A percentile compares a stretch with the other conserved stretches of the same genome.
These are phyloP conservation scores for Atta cephalotes DNA, from an alignment of 1,140 invertebrate species.

Conservation along the genomic window DNA sequence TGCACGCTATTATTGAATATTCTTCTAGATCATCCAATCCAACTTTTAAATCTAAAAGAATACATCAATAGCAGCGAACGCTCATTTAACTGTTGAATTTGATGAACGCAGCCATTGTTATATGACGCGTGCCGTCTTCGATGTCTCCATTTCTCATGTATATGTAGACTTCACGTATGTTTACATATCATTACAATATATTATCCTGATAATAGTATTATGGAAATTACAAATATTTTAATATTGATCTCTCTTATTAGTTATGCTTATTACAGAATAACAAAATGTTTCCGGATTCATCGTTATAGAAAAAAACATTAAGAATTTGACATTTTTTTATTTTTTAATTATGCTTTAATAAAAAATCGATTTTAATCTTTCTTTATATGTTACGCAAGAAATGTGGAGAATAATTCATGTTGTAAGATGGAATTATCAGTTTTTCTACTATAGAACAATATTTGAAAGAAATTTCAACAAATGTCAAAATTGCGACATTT, in stretches of 20 bases:
- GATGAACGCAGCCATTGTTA: background rate
- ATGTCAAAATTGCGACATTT: background rate
- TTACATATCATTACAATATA: slow-evolving; percentile 6
- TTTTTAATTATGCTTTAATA: background rate
- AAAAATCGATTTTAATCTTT: background rate
- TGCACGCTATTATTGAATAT: no score
- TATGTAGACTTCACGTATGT: background rate
- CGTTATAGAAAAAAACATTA: background rate
- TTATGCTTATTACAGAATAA: background rate
- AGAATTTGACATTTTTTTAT: background rate
- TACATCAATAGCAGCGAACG: no score
- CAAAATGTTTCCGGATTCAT: slow-evolving; percentile 38
- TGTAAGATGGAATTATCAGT: background rate
- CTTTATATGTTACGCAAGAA: background rate
- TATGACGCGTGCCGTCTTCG: slow-evolving; percentile 8
- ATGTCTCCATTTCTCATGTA: background rate
- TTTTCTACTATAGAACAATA: background rate
- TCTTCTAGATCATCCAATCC: no score
- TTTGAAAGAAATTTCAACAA: background rate
- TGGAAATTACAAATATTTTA: slow-evolving; percentile 22
- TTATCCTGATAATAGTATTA: slow-evolving; percentile 16
- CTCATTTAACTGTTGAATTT: no score
- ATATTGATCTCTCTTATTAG: background rate
- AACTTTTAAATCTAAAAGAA: no score
- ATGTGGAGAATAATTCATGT: background rate